A percentile compares a stretch with the other conserved stretches of the same genome.
Conservation (phyloP, 2,113 vertebrate species). For the Plecotus auritus region DNA sequence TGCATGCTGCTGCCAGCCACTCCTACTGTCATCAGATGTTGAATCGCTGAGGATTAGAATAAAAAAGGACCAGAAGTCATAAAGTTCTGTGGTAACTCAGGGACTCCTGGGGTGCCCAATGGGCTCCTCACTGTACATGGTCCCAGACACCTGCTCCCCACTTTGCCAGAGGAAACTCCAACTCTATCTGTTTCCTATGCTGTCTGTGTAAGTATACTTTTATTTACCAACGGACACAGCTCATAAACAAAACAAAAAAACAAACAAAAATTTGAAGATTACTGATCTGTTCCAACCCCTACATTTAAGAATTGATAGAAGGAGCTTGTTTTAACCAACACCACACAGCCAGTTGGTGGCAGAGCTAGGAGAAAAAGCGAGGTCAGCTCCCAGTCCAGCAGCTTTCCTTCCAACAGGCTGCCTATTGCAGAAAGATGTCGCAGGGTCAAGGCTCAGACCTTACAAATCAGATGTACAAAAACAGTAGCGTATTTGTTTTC, state of each 20-base stretch:
- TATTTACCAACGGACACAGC: background rate
- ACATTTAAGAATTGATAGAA: background rate
- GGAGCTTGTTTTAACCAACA: background rate
- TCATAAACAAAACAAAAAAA: background rate
- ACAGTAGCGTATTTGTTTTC: conserved; percentile 35
- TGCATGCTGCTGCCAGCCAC: background rate
- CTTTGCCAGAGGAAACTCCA: conserved; percentile 22
- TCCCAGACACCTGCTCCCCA: background rate
- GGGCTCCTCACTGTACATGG: background rate
- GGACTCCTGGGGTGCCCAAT: too few relatives aligned
- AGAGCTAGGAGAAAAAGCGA: background rate
- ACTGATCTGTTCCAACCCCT: background rate
- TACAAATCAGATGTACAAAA: background rate
- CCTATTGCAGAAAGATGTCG: background rate
- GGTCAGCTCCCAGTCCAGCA: background rate
- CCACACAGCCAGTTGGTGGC: background rate
- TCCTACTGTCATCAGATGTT: background rate
- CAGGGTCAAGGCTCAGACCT: conserved; percentile 22
- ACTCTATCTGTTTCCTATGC: background rate
- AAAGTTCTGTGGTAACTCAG: background rate
- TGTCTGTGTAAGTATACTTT: background rate
- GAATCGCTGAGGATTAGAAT: background rate
- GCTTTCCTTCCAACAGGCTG: background rate
- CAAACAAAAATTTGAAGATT: background rate
- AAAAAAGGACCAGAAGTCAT: background rate